Percentiles rank a stretch among this genome's conserved stretches.
Conservation (phyloP, 2,113 vertebrate species). For the Entelurus aequoreus region DNA sequence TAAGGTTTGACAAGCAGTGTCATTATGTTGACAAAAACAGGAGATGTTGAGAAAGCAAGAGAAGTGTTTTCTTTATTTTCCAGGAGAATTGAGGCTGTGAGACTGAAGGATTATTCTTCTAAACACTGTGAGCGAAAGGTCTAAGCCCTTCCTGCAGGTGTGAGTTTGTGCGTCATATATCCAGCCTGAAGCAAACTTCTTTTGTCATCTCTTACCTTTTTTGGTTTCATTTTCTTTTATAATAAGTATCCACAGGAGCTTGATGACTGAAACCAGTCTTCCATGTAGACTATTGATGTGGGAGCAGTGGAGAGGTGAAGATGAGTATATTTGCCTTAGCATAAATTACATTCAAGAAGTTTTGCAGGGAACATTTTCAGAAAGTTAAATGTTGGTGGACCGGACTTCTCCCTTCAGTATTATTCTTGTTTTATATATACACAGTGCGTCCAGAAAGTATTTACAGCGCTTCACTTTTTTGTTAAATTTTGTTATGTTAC, state of each 20-base stretch:
- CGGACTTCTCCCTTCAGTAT: too few relatives aligned
- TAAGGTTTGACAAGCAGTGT: background rate
- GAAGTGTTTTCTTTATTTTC: conserved; percentile 31
- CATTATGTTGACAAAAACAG: conserved; percentile 20
- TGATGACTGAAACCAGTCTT: background rate
- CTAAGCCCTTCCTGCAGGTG: conserved; percentile 20
- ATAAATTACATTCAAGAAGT: background rate
- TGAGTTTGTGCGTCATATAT: conserved; percentile 24
- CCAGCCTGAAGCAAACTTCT: conserved; percentile 46
- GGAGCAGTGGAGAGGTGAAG: background rate
- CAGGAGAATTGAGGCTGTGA: conserved; percentile 21
- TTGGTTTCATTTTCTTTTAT: background rate
- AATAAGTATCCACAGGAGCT: background rate
- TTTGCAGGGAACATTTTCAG: too few relatives aligned
- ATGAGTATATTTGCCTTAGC: background rate
- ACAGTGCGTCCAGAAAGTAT: too few relatives aligned
- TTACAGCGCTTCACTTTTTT: too few relatives aligned
- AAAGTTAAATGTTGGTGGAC: too few relatives aligned
- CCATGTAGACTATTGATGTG: background rate
- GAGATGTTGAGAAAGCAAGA: conserved; percentile 17
- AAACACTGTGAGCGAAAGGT: conserved; percentile 19
- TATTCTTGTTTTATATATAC: too few relatives aligned
- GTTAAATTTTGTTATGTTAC: too few relatives aligned
- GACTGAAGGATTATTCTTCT: conserved; percentile 39
- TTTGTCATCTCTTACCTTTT: conserved; percentile 38